phyloP scores from a whole-genome alignment of 1,140 invertebrate genomes.

The Hyposmocoma kahamanoa region DNA sequence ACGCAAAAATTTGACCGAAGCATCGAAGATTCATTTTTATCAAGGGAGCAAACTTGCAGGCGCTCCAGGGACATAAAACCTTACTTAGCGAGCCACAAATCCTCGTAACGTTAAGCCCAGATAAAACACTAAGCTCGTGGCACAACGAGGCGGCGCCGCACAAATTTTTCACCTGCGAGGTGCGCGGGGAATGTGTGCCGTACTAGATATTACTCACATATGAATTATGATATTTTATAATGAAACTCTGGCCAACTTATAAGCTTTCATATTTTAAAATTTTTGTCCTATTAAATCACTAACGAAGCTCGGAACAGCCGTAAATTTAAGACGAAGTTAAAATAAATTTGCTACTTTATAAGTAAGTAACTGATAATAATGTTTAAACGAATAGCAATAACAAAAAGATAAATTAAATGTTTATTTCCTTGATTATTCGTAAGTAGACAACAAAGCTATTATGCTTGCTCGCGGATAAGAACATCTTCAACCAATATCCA shows the following conservation, averaged over 20 bases:
- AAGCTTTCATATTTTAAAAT: conserved; percentile 19
- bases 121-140: conserved; percentile 68
- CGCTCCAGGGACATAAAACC: conserved; percentile 65
- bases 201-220: conserved; percentile 60
- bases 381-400: too few relatives aligned
- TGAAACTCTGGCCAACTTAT: conserved; percentile 52
- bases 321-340: too few relatives aligned
- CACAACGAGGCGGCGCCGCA: conserved; percentile 43
- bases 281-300: background rate
- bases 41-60: conserved; percentile 59
- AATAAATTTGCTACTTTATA: too few relatives aligned
- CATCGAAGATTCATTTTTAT: conserved; percentile 60
- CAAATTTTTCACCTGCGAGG: conserved; percentile 68
- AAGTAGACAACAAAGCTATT: too few relatives aligned
- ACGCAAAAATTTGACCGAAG: conserved; percentile 28
- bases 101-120: conserved; percentile 71
- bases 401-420: too few relatives aligned
- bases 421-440: too few relatives aligned
- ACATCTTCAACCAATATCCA: too few relatives aligned
- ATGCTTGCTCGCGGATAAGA: too few relatives aligned
- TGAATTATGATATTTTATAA: conserved; percentile 59
- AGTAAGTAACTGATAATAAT: too few relatives aligned
- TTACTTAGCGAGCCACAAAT: conserved; percentile 73
- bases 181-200: conserved; percentile 44
- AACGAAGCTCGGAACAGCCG: too few relatives aligned